These are phyloP conservation scores for Pteronura brasiliensis DNA, from an alignment of 2,113 vertebrate species.

Conservation along the genomic window DNA sequence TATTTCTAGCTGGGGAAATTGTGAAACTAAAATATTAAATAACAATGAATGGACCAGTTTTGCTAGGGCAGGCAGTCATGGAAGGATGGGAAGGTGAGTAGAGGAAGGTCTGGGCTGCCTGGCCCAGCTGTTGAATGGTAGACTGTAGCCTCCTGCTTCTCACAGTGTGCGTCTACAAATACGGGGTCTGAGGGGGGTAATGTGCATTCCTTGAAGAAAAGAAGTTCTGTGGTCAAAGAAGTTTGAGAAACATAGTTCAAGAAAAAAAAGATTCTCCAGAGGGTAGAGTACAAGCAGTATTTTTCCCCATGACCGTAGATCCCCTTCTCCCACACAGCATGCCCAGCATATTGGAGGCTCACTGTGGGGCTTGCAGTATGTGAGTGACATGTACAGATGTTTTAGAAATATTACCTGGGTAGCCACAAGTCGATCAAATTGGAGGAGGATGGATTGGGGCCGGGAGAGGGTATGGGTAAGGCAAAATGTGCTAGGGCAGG, in stretches of 20 bases:
- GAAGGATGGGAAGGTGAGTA: not conserved
- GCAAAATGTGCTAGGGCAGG: not conserved
- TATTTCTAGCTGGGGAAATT: slow-evolving; percentile 8
- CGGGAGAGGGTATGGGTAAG: not conserved
- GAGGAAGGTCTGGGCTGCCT: not conserved
- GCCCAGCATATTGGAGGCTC: not conserved
- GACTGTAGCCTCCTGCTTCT: not conserved
- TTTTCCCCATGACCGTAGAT: not conserved
- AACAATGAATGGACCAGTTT: not conserved
- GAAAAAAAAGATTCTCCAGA: not conserved
- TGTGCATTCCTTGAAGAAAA: not conserved
- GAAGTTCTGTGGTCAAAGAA: not conserved
- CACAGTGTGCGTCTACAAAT: not conserved
- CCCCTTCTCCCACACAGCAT: not conserved
- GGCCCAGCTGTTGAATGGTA: not conserved
- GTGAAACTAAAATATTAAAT: not conserved
- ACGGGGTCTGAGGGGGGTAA: not conserved
- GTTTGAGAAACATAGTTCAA: not conserved
- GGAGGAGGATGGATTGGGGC: not conserved
- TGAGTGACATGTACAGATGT: not conserved
- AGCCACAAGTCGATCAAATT: accelerated
- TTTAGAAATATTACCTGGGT: not conserved
- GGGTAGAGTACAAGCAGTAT: not conserved
- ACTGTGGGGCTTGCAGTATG: not conserved
- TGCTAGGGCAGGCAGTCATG: not conserved